Evolutionary conservation across 2,888 invertebrate genomes (phyloP).

Genomic region (Ennomos quercinarius): DNA sequence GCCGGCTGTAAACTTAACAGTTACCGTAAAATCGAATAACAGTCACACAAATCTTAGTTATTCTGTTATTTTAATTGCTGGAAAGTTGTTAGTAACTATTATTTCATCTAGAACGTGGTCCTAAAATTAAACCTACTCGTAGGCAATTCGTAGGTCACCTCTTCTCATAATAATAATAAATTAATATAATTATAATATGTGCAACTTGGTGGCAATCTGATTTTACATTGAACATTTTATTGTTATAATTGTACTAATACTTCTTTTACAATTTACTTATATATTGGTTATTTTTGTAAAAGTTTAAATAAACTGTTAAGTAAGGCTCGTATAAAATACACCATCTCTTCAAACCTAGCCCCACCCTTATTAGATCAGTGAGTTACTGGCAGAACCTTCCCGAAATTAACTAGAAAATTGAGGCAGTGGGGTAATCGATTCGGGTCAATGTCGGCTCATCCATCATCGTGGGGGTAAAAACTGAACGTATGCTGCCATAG

Average conservation of each 20-base stretch:
- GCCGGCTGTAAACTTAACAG: constrained; percentile 64
- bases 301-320: too few species aligned
- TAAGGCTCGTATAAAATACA: constrained; percentile 4
- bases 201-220: too few species aligned
- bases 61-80: constrained; percentile 47
- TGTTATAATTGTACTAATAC: too few species aligned
- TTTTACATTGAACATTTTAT: too few species aligned
- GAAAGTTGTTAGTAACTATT: constrained; percentile 14
- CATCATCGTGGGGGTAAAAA: constrained; percentile 56
- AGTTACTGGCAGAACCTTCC: constrained; percentile 25
- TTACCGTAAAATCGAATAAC: constrained; percentile 58
- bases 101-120: neutral
- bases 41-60: constrained; percentile 57
- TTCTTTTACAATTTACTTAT: too few species aligned
- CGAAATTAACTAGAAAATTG: constrained; percentile 37
- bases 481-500: constrained; percentile 36
- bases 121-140: too few species aligned
- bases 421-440: constrained; percentile 54
- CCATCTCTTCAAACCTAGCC: constrained; percentile 6
- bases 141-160: too few species aligned
- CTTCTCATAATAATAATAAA: too few species aligned
- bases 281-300: too few species aligned
- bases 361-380: constrained; percentile 20
- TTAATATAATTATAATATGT: too few species aligned
- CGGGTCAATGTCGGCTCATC: constrained; percentile 70